These are phyloP conservation scores for Chromobotia macracanthus DNA, from an alignment of 2,797 vertebrate genomes.

Conservation along the genomic window DNA sequence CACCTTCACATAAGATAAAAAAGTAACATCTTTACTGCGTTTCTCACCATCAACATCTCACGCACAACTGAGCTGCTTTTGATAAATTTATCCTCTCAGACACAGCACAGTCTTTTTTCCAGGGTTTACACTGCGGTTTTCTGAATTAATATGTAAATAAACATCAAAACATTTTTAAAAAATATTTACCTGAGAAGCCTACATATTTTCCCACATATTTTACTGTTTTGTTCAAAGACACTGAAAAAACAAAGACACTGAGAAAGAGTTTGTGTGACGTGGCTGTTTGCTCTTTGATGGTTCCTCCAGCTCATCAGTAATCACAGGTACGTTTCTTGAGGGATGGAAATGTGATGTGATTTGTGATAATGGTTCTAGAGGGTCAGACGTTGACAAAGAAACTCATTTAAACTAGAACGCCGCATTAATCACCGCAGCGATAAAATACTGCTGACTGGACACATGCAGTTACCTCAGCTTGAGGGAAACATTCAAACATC, in stretches of 20 bases:
- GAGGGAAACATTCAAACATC: neutral
- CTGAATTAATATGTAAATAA: too few relatives aligned
- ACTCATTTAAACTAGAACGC: conserved; percentile 28
- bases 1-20: neutral
- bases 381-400: conserved; percentile 29
- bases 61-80: neutral
- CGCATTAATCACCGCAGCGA: conserved; percentile 47
- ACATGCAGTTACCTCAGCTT: conserved; percentile 15
- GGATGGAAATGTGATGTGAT: conserved; percentile 8
- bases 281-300: neutral
- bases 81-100: neutral
- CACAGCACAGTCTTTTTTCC: neutral
- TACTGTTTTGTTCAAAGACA: too few relatives aligned
- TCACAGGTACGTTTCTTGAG: conserved; percentile 31
- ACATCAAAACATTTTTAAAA: too few relatives aligned
- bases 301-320: conserved; percentile 29
- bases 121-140: neutral
- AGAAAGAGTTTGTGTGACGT: too few relatives aligned
- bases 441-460: conserved; percentile 49
- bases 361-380: conserved; percentile 3
- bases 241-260: neutral
- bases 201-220: too few relatives aligned
- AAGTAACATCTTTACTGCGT: neutral
- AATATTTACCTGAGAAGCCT: too few relatives aligned
- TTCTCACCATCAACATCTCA: neutral